A percentile compares a stretch with the other conserved stretches of the same genome.
These are phyloP conservation scores for Lepisosteus osseus DNA, from an alignment of 2,113 vertebrate genomes.

Conservation along the genomic window DNA sequence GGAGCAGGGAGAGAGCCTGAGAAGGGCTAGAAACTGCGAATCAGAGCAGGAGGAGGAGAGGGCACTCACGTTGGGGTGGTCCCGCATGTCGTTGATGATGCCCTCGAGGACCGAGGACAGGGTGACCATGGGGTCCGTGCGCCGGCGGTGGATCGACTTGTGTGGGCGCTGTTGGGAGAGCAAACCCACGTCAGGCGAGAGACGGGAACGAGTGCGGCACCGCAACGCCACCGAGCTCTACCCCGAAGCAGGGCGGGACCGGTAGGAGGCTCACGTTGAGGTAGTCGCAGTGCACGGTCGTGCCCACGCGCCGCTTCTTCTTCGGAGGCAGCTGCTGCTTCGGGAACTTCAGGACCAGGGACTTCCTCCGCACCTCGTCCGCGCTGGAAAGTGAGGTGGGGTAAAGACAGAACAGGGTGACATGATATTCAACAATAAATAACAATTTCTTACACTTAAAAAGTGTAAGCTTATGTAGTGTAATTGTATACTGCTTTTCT, in stretches of 20 bases:
- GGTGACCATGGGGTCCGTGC: slow-evolving; percentile 97
- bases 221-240: neutral
- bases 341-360: slow-evolving; percentile 94
- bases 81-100: slow-evolving; percentile 96
- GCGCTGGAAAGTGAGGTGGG: slow-evolving; percentile 64
- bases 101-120: slow-evolving; percentile 91
- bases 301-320: slow-evolving; percentile 92
- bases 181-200: neutral
- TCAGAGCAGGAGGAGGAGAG: neutral
- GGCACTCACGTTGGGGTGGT: slow-evolving; percentile 85
- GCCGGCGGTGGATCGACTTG: slow-evolving; percentile 92
- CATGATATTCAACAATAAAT: neutral
- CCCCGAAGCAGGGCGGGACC: neutral
- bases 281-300: slow-evolving; percentile 92
- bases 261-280: slow-evolving; percentile 81
- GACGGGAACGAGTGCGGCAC: neutral
- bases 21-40: neutral
- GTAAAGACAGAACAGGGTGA: neutral
- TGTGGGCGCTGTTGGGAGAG: slow-evolving; percentile 81
- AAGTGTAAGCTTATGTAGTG: too few species aligned
- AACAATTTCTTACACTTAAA: too few species aligned
- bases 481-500: too few species aligned
- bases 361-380: slow-evolving; percentile 94
- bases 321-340: slow-evolving; percentile 95
- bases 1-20: too few species aligned